phyloP scores from a whole-genome alignment of 2,113 vertebrate species.

The Chionodraco myersi region DNA sequence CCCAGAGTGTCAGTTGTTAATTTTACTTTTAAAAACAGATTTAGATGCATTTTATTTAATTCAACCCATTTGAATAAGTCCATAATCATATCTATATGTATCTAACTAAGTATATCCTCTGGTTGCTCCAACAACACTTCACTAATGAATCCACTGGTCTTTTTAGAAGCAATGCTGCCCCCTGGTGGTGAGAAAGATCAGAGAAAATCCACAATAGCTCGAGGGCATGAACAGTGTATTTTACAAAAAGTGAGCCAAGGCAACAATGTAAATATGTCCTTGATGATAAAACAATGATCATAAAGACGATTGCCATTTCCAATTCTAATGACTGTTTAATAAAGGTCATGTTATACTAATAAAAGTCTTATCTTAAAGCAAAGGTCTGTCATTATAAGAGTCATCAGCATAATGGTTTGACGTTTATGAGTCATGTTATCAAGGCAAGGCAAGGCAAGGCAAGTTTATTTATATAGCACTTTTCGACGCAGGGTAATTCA shows the following conservation, averaged over 20 bases:
- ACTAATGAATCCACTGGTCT: background rate
- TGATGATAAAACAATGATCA: conserved; percentile 24
- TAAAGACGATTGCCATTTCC: conserved; percentile 30
- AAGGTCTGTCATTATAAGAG: conserved; percentile 5
- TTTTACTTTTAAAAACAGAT: background rate
- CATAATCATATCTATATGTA: background rate
- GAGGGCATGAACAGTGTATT: background rate
- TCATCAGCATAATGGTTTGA: background rate
- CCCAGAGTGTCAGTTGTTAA: background rate
- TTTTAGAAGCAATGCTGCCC: conserved; percentile 55
- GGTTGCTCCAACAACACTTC: background rate
- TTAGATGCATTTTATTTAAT: background rate
- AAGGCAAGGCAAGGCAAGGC: too few species aligned
- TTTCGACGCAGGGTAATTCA: too few species aligned
- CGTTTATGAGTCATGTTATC: conserved; percentile 9
- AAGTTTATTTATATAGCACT: too few species aligned
- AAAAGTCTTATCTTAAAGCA: conserved; percentile 27
- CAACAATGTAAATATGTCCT: background rate
- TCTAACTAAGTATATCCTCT: background rate
- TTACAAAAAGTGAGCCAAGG: background rate
- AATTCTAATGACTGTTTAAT: conserved; percentile 14
- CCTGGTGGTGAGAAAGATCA: conserved; percentile 54
- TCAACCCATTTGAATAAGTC: background rate
- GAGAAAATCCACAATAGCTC: background rate
- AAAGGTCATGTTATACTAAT: background rate